A percentile compares a stretch with the other conserved stretches of the same genome.
Evolutionary conservation across 2,888 invertebrate species (phyloP).

Genomic region (Heliconius erato): DNA sequence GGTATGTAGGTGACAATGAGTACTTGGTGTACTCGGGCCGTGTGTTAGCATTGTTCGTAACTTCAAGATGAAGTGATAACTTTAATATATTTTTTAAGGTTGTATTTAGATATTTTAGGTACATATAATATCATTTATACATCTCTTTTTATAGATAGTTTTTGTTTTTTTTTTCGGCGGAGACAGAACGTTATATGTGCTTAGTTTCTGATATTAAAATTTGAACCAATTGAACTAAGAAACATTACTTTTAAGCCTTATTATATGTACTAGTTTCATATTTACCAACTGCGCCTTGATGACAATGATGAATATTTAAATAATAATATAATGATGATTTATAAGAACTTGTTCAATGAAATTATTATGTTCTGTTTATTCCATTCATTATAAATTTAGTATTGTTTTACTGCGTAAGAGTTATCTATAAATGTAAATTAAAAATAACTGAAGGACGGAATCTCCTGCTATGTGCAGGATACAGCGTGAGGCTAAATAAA

Average conservation of each 20-base stretch:
- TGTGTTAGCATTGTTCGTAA: constrained; percentile 34
- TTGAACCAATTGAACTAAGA: too few species aligned
- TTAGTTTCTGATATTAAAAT: too few species aligned
- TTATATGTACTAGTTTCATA: neutral
- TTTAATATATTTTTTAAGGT: constrained; percentile 38
- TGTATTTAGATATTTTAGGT: neutral
- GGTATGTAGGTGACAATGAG: constrained; percentile 67
- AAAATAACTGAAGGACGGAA: too few species aligned
- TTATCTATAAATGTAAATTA: neutral
- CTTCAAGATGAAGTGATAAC: constrained; percentile 43
- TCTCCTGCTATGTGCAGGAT: too few species aligned
- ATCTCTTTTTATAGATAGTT: too few species aligned
- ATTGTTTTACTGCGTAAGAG: neutral
- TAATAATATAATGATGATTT: neutral
- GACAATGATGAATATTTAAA: constrained; percentile 7
- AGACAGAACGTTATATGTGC: too few species aligned
- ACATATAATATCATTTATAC: too few species aligned
- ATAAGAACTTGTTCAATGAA: neutral
- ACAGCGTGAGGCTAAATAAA: too few species aligned
- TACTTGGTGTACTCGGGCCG: constrained; percentile 23
- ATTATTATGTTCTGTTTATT: constrained; percentile 23
- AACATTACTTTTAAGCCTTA: too few species aligned
- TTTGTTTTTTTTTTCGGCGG: too few species aligned
- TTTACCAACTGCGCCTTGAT: neutral
- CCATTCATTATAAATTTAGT: constrained; percentile 11